Conservation (phyloP, 2,113 vertebrate genomes). For the Poeciliopsis occidentalis region DNA sequence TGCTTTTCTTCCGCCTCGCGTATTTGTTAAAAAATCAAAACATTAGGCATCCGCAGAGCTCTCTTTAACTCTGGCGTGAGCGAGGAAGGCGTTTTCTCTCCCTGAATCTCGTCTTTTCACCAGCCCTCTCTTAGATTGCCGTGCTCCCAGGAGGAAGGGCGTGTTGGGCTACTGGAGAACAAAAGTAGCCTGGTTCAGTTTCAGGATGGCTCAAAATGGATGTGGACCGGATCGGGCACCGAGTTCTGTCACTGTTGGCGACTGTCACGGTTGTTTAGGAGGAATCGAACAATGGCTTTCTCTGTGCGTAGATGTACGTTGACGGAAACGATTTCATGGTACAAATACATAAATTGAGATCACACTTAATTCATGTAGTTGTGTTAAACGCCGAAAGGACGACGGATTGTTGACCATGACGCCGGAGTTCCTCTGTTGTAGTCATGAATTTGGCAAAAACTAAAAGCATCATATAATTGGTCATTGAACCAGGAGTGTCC, state of each 20-base stretch:
- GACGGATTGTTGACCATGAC: not conserved
- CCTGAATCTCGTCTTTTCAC: slow-evolving; percentile 56
- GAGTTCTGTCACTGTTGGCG: not conserved
- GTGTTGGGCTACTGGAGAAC: slow-evolving; percentile 71
- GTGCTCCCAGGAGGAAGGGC: slow-evolving; percentile 78
- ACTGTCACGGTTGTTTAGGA: not conserved
- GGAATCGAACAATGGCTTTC: not conserved
- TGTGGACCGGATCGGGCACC: slow-evolving; percentile 30
- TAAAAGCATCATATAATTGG: not conserved
- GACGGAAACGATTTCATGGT: not conserved
- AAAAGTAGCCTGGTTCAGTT: slow-evolving; percentile 69
- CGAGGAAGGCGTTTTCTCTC: slow-evolving; percentile 65
- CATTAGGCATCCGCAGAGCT: slow-evolving; percentile 61
- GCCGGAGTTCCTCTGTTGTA: not conserved
- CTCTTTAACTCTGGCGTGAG: slow-evolving; percentile 64
- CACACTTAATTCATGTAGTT: not conserved
- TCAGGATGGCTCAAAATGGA: slow-evolving; percentile 56
- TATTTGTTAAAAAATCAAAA: slow-evolving; percentile 50
- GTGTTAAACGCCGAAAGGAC: not conserved
- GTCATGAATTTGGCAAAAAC: not conserved
- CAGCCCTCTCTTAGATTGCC: slow-evolving; percentile 71
- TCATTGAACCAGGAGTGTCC: not conserved
- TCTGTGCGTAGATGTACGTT: slow-evolving; percentile 2
- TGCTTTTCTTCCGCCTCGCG: slow-evolving; percentile 25
- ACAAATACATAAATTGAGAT: too few relatives aligned